A percentile compares a stretch with the other conserved stretches of the same genome.
Conservation (phyloP, 2,113 vertebrate species). For the Chascanopsetta lugubris region DNA sequence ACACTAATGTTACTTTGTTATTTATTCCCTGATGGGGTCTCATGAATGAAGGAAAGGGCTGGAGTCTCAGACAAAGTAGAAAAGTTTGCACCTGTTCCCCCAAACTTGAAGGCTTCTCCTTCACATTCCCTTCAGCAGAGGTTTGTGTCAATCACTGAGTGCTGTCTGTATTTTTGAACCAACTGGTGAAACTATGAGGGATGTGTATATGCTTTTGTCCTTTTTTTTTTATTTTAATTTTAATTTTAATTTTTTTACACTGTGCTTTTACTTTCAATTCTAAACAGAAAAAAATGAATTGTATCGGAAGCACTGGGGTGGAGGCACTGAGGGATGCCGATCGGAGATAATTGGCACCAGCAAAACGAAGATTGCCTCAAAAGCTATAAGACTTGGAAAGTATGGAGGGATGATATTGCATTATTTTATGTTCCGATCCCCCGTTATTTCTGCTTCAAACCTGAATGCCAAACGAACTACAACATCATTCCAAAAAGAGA, state of each 20-base stretch:
- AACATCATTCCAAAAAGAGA: constrained; percentile 73
- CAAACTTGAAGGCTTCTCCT: constrained; percentile 71
- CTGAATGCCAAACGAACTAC: constrained; percentile 59
- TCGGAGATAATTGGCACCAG: constrained; percentile 65
- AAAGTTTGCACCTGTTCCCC: constrained; percentile 68
- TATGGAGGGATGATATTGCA: constrained; percentile 32
- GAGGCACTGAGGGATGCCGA: constrained; percentile 33
- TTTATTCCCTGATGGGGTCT: constrained; percentile 65
- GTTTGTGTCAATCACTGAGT: constrained; percentile 59
- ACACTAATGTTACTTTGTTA: constrained; percentile 59
- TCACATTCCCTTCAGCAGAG: constrained; percentile 76
- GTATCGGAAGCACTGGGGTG: constrained; percentile 33
- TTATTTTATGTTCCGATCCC: constrained; percentile 49
- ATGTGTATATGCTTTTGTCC: constrained; percentile 19
- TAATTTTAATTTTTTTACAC: constrained; percentile 34
- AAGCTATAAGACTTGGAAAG: constrained; percentile 32
- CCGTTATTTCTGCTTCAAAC: constrained; percentile 42
- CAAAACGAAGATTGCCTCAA: constrained; percentile 60
- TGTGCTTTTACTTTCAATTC: constrained; percentile 36
- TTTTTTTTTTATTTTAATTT: constrained; percentile 41
- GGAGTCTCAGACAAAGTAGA: constrained; percentile 66
- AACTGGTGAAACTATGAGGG: constrained; percentile 27
- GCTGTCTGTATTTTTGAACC: constrained; percentile 51
- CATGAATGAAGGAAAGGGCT: constrained; percentile 70
- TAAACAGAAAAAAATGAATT: constrained; percentile 29